These are phyloP conservation scores for Mesoclemmys tuberculata DNA, from an alignment of 2,113 vertebrate genomes.

Conservation along the genomic window DNA sequence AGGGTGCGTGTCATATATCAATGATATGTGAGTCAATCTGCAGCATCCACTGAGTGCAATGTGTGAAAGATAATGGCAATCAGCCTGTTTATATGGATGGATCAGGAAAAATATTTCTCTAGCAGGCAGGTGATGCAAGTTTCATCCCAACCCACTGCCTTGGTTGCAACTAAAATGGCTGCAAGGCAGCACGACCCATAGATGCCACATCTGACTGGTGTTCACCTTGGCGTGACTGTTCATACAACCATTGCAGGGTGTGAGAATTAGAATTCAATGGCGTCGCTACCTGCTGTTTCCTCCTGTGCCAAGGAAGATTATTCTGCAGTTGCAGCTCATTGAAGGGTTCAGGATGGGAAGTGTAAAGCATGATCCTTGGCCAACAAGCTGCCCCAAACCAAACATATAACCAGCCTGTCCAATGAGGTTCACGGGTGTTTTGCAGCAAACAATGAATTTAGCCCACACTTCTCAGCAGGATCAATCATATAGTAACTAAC, in stretches of 20 bases:
- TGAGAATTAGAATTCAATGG: not conserved
- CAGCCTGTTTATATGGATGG: not conserved
- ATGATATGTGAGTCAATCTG: not conserved
- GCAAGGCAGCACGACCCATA: not conserved
- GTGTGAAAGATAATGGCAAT: not conserved
- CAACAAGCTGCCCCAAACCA: not conserved
- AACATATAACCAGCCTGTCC: too few relatives aligned
- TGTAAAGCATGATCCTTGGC: not conserved
- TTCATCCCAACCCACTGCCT: not conserved
- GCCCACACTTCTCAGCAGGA: too few relatives aligned
- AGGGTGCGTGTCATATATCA: not conserved
- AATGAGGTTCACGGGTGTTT: too few relatives aligned
- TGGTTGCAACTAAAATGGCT: not conserved
- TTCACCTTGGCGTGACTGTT: fast-evolving
- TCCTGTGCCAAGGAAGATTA: not conserved
- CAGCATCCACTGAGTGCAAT: not conserved
- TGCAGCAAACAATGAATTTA: too few relatives aligned
- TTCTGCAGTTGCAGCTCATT: not conserved
- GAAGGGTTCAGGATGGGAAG: not conserved
- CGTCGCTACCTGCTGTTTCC: not conserved
- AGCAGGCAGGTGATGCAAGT: not conserved
- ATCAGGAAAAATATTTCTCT: not conserved
- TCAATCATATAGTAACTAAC: not conserved
- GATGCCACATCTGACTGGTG: not conserved
- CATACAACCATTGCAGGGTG: not conserved